Evolutionary conservation across 2,113 vertebrate genomes (phyloP).

Genomic region (Indri indri): DNA sequence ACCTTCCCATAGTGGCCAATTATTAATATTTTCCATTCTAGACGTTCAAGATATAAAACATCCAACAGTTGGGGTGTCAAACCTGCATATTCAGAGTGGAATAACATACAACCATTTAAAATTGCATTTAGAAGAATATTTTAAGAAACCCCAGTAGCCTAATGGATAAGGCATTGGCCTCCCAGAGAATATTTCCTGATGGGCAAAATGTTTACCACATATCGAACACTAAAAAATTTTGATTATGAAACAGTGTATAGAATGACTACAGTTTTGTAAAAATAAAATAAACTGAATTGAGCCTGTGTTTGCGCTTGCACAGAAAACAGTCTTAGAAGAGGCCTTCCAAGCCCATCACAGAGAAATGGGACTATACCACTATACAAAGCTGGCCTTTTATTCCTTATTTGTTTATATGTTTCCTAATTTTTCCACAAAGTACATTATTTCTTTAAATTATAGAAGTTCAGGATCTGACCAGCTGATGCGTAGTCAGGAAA

Average conservation of each 20-base stretch:
- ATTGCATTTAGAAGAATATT: neutral
- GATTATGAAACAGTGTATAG: neutral
- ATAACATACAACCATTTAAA: too few relatives aligned
- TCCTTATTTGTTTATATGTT: neutral
- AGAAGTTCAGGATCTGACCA: neutral
- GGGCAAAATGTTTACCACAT: neutral
- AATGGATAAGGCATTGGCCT: conserved; percentile 83
- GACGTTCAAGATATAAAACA: neutral
- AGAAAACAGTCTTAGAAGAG: neutral
- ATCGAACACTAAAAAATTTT: neutral
- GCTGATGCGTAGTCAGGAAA: neutral
- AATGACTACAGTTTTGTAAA: neutral
- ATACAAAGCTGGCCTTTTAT: neutral
- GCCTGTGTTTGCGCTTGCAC: too few relatives aligned
- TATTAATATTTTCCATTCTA: neutral
- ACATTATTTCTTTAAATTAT: neutral
- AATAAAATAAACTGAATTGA: neutral
- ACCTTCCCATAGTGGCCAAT: neutral
- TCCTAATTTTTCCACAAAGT: neutral
- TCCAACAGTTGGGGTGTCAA: neutral
- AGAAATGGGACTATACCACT: neutral
- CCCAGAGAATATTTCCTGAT: conserved; percentile 39
- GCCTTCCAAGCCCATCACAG: neutral
- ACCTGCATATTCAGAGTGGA: neutral
- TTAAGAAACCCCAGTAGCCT: conserved; percentile 80